Evolutionary conservation across 2,888 invertebrate species (phyloP), one percentile per base, ranked within the genome.

Genomic region (Spodoptera exigua): DNA sequence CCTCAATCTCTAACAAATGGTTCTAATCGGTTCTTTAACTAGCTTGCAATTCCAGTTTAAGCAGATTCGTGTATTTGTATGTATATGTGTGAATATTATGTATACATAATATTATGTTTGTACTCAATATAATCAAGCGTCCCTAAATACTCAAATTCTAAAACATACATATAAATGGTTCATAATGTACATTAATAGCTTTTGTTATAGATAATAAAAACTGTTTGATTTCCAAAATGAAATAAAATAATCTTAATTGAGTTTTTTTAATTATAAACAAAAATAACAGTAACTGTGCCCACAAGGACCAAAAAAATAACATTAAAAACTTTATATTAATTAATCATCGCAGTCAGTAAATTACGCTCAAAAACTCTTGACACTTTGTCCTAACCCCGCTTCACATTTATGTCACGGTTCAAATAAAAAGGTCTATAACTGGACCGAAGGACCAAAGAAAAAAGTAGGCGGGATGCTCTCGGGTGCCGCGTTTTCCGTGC

Each of bases 391-490:
- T 43, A 46, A 63, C 56, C 56, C 53, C 49, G 41, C 48, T 54
- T 74, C 61, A 56, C 51, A 62, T 75, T 67, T 64, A 63, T 59
- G 74, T 74, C 66, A 61, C 36, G 62, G 61, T 57, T 55, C 57
- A 49, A 77, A 75, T 70, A 69, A 73, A 75, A 77, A 75, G 62
- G 65, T 36, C 52, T 14, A 43, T 39, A 60, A 49, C 60, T 52
- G 61, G 67, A 63, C 55, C 63, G 43, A 59, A 58, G 54, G 72
- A 62, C 60, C 47, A 63, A 66, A 63, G 58, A 49, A 70, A 64
- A 55, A 69, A 70, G 58, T 56, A 51, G 52, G 63, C 58, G 54
- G 70, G 56, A 47, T 60, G 63, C 57, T 44, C 40, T 14, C 17
- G 45, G 43, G 52, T 52, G 61, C 41, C 44, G 51, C 48, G 13